Conservation (phyloP, 2,888 invertebrate species). For the Chorisops tibialis region DNA sequence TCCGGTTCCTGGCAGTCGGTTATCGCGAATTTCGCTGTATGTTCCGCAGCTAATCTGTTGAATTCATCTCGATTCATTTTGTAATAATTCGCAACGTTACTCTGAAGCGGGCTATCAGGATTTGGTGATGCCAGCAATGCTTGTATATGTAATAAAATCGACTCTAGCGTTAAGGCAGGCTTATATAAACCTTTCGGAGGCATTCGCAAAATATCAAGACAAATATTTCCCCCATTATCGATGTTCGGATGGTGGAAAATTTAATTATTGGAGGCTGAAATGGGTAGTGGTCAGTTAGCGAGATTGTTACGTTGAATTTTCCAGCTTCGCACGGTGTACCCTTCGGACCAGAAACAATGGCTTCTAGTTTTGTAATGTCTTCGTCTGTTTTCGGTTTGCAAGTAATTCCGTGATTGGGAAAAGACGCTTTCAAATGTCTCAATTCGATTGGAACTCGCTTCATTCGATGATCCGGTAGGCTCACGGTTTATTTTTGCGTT, state of each 20-base stretch:
- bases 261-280: too few relatives aligned
- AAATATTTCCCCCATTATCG: constrained; percentile 76
- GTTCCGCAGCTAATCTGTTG: too few relatives aligned
- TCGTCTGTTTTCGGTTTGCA: too few relatives aligned
- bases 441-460: constrained; percentile 39
- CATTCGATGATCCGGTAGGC: constrained; percentile 34
- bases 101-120: constrained; percentile 81
- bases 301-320: too few relatives aligned
- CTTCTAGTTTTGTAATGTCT: too few relatives aligned
- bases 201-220: constrained; percentile 81
- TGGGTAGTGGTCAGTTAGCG: too few relatives aligned
- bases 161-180: constrained; percentile 53
- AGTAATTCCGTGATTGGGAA: too few relatives aligned
- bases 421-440: too few relatives aligned
- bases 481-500: too few relatives aligned
- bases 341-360: too few relatives aligned
- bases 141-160: constrained; percentile 70
- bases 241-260: constrained; percentile 90
- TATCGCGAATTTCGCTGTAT: constrained; percentile 1
- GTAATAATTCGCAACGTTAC: constrained; percentile 72
- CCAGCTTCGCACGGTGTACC: too few relatives aligned
- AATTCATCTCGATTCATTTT: constrained; percentile 60
- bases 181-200: constrained; percentile 77
- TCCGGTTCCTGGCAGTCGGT: too few relatives aligned
- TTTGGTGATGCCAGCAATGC: constrained; percentile 74